Evolutionary conservation across 2,888 invertebrate genomes (phyloP), one percentile per base, ranked within the genome.

Genomic region (Diaprepes abbreviatus): DNA sequence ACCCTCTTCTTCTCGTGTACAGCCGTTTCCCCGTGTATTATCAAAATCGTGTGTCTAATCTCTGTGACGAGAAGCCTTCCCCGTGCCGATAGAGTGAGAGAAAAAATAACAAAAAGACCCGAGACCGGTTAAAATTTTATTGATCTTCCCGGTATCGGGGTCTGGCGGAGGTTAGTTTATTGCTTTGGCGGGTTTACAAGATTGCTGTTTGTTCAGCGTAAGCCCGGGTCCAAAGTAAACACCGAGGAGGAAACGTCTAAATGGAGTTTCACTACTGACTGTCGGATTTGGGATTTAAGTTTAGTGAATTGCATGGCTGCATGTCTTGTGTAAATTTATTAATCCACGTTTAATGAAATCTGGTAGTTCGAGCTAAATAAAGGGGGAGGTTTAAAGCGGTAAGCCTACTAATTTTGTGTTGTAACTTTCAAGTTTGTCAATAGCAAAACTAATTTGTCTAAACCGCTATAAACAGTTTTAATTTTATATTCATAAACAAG

Each of bases 141-240:
- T 66, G 70, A 70, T 70, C 66, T 70, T 70, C 66, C 62, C 62
- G 43, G 70, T 70, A 70, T 70, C 57, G 70, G 66, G 59, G 63
- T 33, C 55, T 16, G 57, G 52, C 48, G 36, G 67, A 67, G 67
- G 66, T 71, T 67, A 67, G 67, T 71, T 71, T 70, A 70, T 70
- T 70, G 70, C 70, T 66, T 70, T 70, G 62, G 60, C 66, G 66
- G 70, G 57, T 70, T 71, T 71, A 71, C 66, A 66, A 71, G 71
- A 71, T 67, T 64, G 71, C 62, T 70, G 70, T 70, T 70, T 70
- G 70, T 66, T 70, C 66, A 62, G 66, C 68, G 68, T 68, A 68
- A 68, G 63, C 63, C 68, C 50, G 67, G 67, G 62, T 54, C 55
- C 60, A 45, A 62, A 62, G 62, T 60, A 66, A 66, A 66, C 66